Conservation (phyloP, 2,113 vertebrate species). For the Sinocyclocheilus grahami region DNA sequence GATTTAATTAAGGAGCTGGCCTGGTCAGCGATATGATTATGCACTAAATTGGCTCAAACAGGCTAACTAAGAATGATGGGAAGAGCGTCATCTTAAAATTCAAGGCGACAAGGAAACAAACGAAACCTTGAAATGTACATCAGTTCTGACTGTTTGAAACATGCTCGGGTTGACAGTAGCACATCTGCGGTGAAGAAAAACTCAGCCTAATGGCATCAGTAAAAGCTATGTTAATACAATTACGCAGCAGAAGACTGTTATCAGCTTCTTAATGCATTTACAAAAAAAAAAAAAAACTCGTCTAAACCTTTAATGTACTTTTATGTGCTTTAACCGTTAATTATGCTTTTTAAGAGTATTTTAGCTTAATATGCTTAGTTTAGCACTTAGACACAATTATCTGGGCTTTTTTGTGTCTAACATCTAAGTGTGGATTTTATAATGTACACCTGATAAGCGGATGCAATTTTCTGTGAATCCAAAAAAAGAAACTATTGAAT, state of each 20-base stretch:
- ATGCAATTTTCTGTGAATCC: constrained; percentile 11
- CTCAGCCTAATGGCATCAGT: constrained; percentile 41
- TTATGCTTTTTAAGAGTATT: constrained; percentile 43
- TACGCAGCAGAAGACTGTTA: constrained; percentile 28
- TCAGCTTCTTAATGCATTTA: constrained; percentile 18
- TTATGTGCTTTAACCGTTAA: constrained; percentile 34
- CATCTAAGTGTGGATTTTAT: constrained; percentile 32
- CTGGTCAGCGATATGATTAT: neutral
- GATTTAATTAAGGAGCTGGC: neutral
- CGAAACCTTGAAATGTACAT: constrained; percentile 22
- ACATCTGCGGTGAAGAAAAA: constrained; percentile 8
- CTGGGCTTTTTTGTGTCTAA: constrained; percentile 23
- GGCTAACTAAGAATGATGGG: neutral
- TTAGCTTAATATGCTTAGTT: constrained; percentile 30
- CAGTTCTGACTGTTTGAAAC: constrained; percentile 34
- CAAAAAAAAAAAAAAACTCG: neutral
- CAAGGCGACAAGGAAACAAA: neutral
- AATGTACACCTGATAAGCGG: neutral
- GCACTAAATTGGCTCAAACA: neutral
- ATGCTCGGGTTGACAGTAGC: constrained; percentile 22
- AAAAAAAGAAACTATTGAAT: neutral
- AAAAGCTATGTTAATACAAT: constrained; percentile 38
- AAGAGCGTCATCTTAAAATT: neutral
- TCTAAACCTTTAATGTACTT: constrained; percentile 26
- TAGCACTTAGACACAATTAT: constrained; percentile 45